Evolutionary conservation across 2,888 invertebrate genomes (phyloP).

Genomic region (Athetis lepigone): DNA sequence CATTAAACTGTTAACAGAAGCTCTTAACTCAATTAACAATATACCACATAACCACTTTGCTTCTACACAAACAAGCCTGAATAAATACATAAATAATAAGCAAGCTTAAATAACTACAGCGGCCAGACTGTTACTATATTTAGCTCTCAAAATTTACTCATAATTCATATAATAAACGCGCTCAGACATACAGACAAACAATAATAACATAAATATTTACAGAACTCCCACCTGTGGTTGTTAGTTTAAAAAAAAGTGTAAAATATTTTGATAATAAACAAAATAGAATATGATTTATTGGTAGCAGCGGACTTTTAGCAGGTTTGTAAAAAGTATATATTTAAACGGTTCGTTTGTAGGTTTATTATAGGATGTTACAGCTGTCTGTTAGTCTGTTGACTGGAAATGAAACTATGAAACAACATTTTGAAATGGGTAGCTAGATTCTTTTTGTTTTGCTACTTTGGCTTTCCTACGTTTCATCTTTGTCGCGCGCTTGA

Average conservation of each 20-base stretch:
- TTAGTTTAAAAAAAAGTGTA: conserved; percentile 54
- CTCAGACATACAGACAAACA: conserved; percentile 42
- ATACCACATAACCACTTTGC: not conserved
- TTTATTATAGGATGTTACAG: conserved; percentile 40
- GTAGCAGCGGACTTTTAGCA: conserved; percentile 34
- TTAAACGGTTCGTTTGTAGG: conserved; percentile 43
- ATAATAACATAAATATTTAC: conserved; percentile 59
- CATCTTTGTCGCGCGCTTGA: no score
- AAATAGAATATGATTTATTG: conserved; percentile 50
- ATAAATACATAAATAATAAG: conserved; percentile 26
- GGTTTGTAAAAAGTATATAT: conserved; percentile 54
- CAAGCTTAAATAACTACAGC: conserved; percentile 22
- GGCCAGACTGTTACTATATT: conserved; percentile 21
- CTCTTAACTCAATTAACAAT: conserved; percentile 11
- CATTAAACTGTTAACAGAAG: not conserved
- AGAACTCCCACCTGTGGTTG: conserved; percentile 49
- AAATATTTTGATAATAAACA: conserved; percentile 63
- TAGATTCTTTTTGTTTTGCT: no score
- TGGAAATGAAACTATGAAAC: not conserved
- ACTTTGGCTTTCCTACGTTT: no score
- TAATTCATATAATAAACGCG: conserved; percentile 53
- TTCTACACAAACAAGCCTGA: not conserved
- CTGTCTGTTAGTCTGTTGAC: conserved; percentile 25
- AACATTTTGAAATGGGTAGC: no score
- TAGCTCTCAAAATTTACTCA: conserved; percentile 41